phyloP scores from a whole-genome alignment of 2,888 invertebrate genomes.

The Drosophila seclusa region DNA sequence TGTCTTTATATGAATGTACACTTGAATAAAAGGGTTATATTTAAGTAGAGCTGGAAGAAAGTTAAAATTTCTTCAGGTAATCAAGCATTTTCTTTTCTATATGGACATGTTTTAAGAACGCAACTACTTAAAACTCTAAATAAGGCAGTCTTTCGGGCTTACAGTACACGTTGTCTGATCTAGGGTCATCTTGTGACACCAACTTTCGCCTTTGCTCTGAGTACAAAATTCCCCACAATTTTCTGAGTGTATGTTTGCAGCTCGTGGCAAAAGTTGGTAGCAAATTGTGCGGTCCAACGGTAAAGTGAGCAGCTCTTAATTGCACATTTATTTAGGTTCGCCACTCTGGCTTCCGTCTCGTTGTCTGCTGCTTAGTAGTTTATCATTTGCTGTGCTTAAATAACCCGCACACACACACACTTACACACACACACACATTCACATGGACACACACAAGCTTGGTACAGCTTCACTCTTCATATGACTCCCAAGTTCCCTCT shows the following conservation, averaged over 20 bases:
- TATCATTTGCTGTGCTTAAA: slow-evolving; percentile 80
- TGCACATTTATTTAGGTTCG: slow-evolving; percentile 83
- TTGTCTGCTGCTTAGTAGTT: slow-evolving; percentile 78
- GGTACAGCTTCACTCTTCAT: slow-evolving; percentile 39
- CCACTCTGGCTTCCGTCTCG: slow-evolving; percentile 48
- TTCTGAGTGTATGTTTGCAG: slow-evolving; percentile 37
- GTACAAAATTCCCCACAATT: neutral
- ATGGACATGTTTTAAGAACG: neutral
- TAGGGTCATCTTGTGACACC: neutral
- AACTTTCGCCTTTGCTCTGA: neutral
- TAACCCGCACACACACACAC: slow-evolving; percentile 52
- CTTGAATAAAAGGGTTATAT: neutral
- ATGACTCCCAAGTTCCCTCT: slow-evolving; percentile 34
- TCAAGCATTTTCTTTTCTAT: neutral
- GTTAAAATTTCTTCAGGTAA: neutral
- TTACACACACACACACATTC: neutral
- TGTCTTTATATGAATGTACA: slow-evolving; percentile 13
- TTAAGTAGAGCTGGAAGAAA: neutral
- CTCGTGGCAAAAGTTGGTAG: slow-evolving; percentile 68
- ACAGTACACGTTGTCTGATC: too few species aligned
- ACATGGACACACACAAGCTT: neutral
- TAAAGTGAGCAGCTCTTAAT: slow-evolving; percentile 82
- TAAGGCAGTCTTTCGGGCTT: neutral
- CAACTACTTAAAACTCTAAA: neutral
- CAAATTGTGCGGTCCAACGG: slow-evolving; percentile 80